Base-by-base conservation (phyloP, 2,797 vertebrate species). In the Taeniopygia guttata region DNA sequence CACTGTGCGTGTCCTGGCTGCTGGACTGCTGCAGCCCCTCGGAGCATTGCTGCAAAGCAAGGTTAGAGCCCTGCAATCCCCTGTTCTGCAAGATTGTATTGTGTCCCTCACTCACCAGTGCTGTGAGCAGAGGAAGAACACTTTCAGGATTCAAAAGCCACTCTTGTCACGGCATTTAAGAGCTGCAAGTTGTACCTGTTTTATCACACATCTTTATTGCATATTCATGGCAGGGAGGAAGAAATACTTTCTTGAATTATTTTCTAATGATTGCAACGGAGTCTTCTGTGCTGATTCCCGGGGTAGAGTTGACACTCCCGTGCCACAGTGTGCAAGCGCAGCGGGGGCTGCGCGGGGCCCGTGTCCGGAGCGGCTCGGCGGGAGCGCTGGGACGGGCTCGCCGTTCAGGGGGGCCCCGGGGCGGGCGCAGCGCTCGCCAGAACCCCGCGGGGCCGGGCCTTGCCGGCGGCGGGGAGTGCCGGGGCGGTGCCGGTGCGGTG, bases 71-170 rank as follows among this genome's bases (percentile, higher is more conserved):
- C 48, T 40, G 15, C 16, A 4, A 1, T 25, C 12, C 19, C 17
- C 27, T 12, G 7, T 20, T 20, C 36, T 46, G 43, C 19, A 0
- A 3, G 64, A 5, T 0, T 2, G 15, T 5, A 2, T 36, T 2
- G 3, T 20, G 36, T 14, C 62, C 12, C 0, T 55, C 16, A 0
- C 36, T 25, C 10, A 2, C 32, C 23, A 2, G 25, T 4, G 10
- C 76, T 13, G 11, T 4, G 21, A 11, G 17, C 3, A 5, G 12
- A 34, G 42, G 23, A 54, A 13, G 70, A 46, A 10, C 23, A 5
- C 5, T 14, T 9, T 6, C 6, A 51, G 23, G 10, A 27, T 40
- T 11, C 16, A 14, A 26, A 36, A 45, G 48, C 34, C 22, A 1
- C 34, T 38, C 25, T 40, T n/a, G 7, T 4, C 10, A 1, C 10